Base-by-base conservation (phyloP, 2,113 vertebrate species). In the Pomatostomus ruficeps region DNA sequence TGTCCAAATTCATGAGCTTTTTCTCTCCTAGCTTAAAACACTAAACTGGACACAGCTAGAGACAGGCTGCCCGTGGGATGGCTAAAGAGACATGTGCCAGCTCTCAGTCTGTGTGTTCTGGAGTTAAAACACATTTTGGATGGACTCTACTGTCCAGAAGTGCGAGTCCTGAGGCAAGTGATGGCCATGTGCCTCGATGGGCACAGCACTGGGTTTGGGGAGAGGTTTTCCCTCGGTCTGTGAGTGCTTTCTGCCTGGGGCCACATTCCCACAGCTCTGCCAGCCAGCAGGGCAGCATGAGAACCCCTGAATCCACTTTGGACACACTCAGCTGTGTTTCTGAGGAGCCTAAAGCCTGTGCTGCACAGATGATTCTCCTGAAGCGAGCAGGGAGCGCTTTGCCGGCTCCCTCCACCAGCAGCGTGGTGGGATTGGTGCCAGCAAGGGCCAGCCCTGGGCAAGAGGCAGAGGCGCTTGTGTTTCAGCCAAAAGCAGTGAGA, bases 141-240 rank as follows among this genome's bases (percentile, higher is more conserved):
- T 12, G 4, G 19, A 6, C 20, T 66, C 8, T 11, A 14, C 2
- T 29, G 49, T 17, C 40, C 14, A 43, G 3, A 43, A 76, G 11
- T 25, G 40, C 2, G 11, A 88, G 26, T 33, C 25, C 68, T 52
- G 29, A 43, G 49, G 19, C 10, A 22, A 4, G 3, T 18, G 4
- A 19, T 20, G 1, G 31, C 36, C 5, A 2, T 28, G 71, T 38
- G 11, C 36, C 48, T 18, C 12, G 11, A 22, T 14, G 31, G 48
- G 2, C 16, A 4, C 0, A 1, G 26, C 16, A 5, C 6, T 48
- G 21, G 6, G 2, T 54, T 63, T 20, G 12, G 38, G 33, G 7
- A 58, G 15, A 24, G 18, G 5, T 9, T 4, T n/a, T 8, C 14
- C 10, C 5, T 7, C 7, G 1, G 2, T 28, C 45, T 68, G 24